Percentiles rank a stretch among this genome's conserved stretches.
phyloP scores from a whole-genome alignment of 2,888 invertebrate species.

The Arge pagana region DNA sequence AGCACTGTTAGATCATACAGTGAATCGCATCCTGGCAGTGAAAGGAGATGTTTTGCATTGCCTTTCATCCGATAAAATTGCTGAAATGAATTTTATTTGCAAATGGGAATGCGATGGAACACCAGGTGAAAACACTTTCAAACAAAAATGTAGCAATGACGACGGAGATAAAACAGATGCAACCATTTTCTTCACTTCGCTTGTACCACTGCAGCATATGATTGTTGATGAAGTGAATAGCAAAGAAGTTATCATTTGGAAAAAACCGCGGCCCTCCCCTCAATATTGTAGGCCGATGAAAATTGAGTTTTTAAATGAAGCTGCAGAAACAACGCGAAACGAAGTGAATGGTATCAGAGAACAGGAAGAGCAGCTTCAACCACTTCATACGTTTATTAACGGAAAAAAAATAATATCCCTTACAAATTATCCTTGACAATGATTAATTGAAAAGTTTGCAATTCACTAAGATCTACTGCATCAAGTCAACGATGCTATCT shows the following conservation, averaged over 20 bases:
- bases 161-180: constrained; percentile 9
- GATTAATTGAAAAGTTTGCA: constrained; percentile 16
- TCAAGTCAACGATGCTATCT: background rate
- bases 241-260: background rate
- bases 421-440: constrained; percentile 27
- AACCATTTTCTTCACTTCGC: constrained; percentile 19
- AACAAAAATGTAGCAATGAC: constrained; percentile 20
- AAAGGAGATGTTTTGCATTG: constrained; percentile 25
- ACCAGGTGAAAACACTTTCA: constrained; percentile 24
- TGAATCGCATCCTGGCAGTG: constrained; percentile 22
- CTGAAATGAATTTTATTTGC: constrained; percentile 26
- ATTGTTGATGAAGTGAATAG: background rate
- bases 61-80: constrained; percentile 2
- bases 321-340: constrained; percentile 7
- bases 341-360: constrained; percentile 17
- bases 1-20: constrained; percentile 28
- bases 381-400: constrained; percentile 20
- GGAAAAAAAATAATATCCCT: constrained; percentile 24
- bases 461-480: constrained; percentile 7
- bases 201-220: constrained; percentile 3
- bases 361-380: constrained; percentile 23
- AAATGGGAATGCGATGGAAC: constrained; percentile 31
- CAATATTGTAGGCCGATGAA: constrained; percentile 10
- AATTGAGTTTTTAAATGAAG: constrained; percentile 11
- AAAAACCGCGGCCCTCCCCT: constrained; percentile 6